Percentiles rank a stretch among this genome's conserved stretches.
Evolutionary conservation across 2,113 vertebrate species (phyloP).

Genomic region (Gorilla gorilla): DNA sequence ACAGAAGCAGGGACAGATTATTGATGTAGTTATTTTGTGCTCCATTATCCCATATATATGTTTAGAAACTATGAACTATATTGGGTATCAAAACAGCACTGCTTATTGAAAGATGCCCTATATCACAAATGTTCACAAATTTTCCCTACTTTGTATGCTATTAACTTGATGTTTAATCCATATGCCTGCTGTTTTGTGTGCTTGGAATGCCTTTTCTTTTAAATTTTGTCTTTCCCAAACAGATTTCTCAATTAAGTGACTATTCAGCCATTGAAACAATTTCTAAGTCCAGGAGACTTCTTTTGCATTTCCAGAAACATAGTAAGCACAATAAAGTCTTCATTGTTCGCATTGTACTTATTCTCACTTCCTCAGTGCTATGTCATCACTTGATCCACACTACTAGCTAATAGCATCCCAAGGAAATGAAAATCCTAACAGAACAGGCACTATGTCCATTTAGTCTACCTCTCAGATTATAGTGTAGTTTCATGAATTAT

Average conservation of each 20-base stretch:
- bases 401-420: neutral
- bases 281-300: neutral
- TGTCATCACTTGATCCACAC: neutral
- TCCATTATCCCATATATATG: neutral
- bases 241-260: constrained; percentile 28
- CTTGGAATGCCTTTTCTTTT: neutral
- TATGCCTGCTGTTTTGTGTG: neutral
- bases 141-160: neutral
- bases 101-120: neutral
- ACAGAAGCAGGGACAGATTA: neutral
- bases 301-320: neutral
- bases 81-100: neutral
- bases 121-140: constrained; percentile 17
- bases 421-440: neutral
- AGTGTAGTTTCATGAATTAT: neutral
- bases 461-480: neutral
- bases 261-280: constrained; percentile 9
- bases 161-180: constrained; percentile 57
- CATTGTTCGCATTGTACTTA: neutral
- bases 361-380: neutral
- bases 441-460: neutral
- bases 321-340: neutral
- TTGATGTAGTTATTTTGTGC: neutral
- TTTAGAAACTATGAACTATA: neutral
- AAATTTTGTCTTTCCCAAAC: neutral